Evolutionary conservation across 2,113 vertebrate genomes (phyloP).

Genomic region (Dicrurus megarhynchus): DNA sequence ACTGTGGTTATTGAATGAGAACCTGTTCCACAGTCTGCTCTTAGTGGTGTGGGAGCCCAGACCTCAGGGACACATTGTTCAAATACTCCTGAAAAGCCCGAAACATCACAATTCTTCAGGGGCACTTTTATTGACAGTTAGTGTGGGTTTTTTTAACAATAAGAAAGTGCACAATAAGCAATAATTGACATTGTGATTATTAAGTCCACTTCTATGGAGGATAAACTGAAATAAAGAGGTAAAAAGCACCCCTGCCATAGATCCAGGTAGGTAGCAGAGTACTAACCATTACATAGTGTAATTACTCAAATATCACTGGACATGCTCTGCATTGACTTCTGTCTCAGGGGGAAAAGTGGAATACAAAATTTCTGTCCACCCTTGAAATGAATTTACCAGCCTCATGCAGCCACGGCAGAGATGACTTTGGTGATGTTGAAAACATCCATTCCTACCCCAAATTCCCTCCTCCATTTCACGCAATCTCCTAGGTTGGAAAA

Average conservation of each 20-base stretch:
- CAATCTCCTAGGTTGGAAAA: background rate
- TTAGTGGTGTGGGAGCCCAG: background rate
- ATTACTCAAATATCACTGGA: background rate
- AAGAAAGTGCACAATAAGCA: background rate
- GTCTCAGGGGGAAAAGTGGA: background rate
- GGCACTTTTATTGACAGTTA: background rate
- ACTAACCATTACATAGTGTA: accelerated
- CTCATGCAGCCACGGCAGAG: accelerated
- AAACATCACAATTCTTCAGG: background rate
- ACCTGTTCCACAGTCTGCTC: background rate
- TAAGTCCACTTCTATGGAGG: background rate
- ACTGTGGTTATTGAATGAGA: background rate
- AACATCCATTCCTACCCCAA: background rate
- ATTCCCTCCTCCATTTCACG: background rate
- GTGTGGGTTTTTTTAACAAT: background rate
- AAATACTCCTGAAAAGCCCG: background rate
- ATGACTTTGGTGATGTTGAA: background rate
- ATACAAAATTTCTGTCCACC: background rate
- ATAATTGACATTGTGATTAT: background rate
- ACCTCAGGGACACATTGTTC: background rate
- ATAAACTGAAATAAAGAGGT: background rate
- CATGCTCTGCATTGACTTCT: background rate
- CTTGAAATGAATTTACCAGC: background rate
- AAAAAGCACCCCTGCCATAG: background rate
- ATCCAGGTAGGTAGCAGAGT: background rate